Percentiles rank a stretch among this genome's conserved stretches.
Evolutionary conservation across 2,797 vertebrate species (phyloP).

Genomic region (Lophius americanus): DNA sequence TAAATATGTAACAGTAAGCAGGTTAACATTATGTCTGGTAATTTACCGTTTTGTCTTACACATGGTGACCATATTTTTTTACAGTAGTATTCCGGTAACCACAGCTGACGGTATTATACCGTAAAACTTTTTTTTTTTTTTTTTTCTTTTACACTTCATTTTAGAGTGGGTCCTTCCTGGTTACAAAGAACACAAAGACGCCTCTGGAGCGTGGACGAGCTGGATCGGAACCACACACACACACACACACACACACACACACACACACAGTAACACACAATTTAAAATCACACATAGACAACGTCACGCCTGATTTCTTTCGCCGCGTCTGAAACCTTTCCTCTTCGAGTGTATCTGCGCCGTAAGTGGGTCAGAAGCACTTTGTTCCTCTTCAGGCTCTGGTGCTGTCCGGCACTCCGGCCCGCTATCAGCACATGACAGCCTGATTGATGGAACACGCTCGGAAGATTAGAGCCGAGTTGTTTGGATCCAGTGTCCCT

Average conservation of each 20-base stretch:
- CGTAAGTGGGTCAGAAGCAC: conserved; percentile 38
- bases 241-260: background rate
- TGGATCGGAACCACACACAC: conserved; percentile 7
- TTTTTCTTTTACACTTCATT: too few species aligned
- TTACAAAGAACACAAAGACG: conserved; percentile 27
- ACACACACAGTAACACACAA: conserved; percentile 4
- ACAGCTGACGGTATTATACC: too few species aligned
- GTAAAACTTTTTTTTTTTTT: too few species aligned
- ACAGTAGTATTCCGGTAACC: too few species aligned
- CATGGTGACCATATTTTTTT: too few species aligned
- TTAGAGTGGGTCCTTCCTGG: background rate
- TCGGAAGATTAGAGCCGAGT: conserved; percentile 47
- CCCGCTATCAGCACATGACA: conserved; percentile 42
- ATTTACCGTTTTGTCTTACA: too few species aligned
- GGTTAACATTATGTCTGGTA: too few species aligned
- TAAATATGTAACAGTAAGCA: too few species aligned
- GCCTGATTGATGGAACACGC: conserved; percentile 61
- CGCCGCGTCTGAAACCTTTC: conserved; percentile 7
- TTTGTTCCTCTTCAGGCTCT: conserved; percentile 38
- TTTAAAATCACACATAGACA: background rate
- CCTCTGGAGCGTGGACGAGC: background rate
- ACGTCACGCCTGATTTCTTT: conserved; percentile 1
- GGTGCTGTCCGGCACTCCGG: conserved; percentile 30
- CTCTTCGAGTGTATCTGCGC: background rate
- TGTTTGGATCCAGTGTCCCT: conserved; percentile 52